Base-by-base conservation (phyloP, 2,888 invertebrate genomes). In the Rhingia rostrata region DNA sequence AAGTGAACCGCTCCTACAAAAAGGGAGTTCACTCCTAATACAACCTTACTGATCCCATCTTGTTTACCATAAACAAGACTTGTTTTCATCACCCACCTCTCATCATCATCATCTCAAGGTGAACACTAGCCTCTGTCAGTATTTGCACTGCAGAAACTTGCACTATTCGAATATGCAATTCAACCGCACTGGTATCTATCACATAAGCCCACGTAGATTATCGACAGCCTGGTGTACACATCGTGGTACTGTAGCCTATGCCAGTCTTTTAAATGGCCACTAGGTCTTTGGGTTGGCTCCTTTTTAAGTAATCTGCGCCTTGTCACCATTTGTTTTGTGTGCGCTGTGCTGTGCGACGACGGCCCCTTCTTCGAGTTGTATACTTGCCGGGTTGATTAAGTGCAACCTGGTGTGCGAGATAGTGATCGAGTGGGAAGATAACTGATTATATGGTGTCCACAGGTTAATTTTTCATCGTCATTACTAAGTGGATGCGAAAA, bases 241-340 rank as follows among this genome's bases (percentile, higher is more conserved):
- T 10, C 7, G 49, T 4, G 66, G 41, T 47, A 22, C 22, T 22
- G 22, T 22, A 22, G 22, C 2, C 22, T 22, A 22, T 22, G 22
- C 22, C 12, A 74, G 69, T 12, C 80, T 73, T 84, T 80, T 84
- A 84, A 84, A 79, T 80, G 80, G 80, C 84, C 85, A 85, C 54
- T 81, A 67, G 74, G 77, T 85, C 81, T 85, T 74, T 75, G 66
- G 77, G 81, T 85, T 81, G 81, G 60, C 74, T 77, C 72, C 64
- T 85, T 75, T 85, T 81, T 67, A 72, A 85, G 81, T 61, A 84
- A 80, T 70, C 74, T 56, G 14, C 64, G 75, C 81, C 49, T 80
- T 85, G 82, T 82, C 84, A 77, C 81, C 77, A 81, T 75, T 85
- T 81, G 81, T 85, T 67, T 67, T 60, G 51, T 58, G 61, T 63